Conservation (phyloP, 1,140 invertebrate species). For the Ceratitis capitata region DNA sequence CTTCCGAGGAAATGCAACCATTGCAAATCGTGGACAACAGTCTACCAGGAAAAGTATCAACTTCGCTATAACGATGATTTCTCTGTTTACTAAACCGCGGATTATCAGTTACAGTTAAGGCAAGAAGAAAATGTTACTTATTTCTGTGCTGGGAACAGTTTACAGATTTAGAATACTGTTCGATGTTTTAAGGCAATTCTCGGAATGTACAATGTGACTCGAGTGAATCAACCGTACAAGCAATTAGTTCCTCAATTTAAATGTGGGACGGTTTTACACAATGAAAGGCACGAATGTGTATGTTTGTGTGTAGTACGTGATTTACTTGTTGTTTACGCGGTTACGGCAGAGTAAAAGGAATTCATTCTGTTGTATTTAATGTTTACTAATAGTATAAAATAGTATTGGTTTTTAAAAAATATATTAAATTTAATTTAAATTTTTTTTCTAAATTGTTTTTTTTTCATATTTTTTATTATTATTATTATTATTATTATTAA, state of each 20-base stretch:
- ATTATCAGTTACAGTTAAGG: neutral
- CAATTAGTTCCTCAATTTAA: neutral
- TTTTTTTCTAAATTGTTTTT: neutral
- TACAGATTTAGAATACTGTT: neutral
- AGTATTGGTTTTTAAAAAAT: conserved; percentile 13
- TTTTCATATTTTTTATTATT: neutral
- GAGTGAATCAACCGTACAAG: neutral
- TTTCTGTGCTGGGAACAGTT: neutral
- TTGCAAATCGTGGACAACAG: too few relatives aligned
- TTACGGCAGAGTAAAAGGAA: conserved; percentile 16
- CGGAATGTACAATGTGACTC: neutral
- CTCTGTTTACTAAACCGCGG: neutral
- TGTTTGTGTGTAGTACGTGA: neutral
- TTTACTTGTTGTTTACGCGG: conserved; percentile 25
- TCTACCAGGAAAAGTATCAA: too few relatives aligned
- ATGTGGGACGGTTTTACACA: conserved; percentile 37
- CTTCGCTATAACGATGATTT: too few relatives aligned
- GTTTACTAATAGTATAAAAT: conserved; percentile 8
- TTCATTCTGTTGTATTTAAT: neutral
- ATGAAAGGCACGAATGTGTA: conserved; percentile 45
- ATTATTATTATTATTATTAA: neutral
- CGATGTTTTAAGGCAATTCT: neutral
- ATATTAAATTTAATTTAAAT: neutral
- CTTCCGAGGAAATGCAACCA: too few relatives aligned
- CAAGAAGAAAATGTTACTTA: neutral